Percentiles rank a stretch among this genome's conserved stretches.
phyloP scores from a whole-genome alignment of 2,888 invertebrate species.

The Callimorpha dominula region DNA sequence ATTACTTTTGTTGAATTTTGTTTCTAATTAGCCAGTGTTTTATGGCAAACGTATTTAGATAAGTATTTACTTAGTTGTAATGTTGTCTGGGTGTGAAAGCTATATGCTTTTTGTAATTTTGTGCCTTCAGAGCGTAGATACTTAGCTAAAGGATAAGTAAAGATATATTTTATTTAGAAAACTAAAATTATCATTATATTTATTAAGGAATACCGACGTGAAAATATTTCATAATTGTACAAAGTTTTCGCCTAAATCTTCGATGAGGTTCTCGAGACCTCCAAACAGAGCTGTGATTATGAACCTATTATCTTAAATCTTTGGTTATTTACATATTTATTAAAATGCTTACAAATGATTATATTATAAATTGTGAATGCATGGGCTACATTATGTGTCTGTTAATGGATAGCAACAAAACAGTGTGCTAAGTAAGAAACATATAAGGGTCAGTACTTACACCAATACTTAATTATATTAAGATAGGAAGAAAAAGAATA shows the following conservation, averaged over 20 bases:
- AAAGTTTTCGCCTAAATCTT: not conserved
- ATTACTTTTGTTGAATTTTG: constrained; percentile 4
- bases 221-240: constrained; percentile 3
- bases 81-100: constrained; percentile 14
- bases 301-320: not conserved
- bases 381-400: not conserved
- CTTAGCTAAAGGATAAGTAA: not conserved
- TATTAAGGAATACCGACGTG: not conserved
- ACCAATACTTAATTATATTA: constrained; percentile 2
- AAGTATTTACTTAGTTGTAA: constrained; percentile 9
- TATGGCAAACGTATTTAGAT: not conserved
- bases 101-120: constrained; percentile 20
- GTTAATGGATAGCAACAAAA: not conserved
- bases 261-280: not conserved
- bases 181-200: not conserved
- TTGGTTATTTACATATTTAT: not conserved
- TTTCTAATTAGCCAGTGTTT: constrained; percentile 12
- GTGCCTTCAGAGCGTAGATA: constrained; percentile 24
- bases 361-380: too few relatives aligned
- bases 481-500: too few relatives aligned
- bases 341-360: not conserved
- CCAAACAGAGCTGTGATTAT: not conserved
- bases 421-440: not conserved
- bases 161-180: not conserved
- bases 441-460: not conserved